phyloP scores from a whole-genome alignment of 2,113 vertebrate species.

The Leuciscus idus region DNA sequence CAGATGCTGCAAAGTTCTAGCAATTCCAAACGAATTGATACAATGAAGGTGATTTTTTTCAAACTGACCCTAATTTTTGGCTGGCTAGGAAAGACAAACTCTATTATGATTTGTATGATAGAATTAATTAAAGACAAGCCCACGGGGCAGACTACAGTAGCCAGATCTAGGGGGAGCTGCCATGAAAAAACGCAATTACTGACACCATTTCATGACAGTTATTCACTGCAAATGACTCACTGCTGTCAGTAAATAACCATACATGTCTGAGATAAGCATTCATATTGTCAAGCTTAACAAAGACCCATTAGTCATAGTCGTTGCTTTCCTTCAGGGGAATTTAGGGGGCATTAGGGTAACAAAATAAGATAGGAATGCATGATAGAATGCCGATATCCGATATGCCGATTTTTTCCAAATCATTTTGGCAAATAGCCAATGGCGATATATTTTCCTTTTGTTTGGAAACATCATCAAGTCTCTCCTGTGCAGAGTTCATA shows the following conservation, averaged over 20 bases:
- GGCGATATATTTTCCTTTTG: too few species aligned
- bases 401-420: too few species aligned
- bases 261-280: slow-evolving; percentile 16
- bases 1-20: background rate
- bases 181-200: slow-evolving; percentile 35
- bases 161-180: slow-evolving; percentile 8
- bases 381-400: too few species aligned
- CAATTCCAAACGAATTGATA: background rate
- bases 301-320: background rate
- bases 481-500: too few species aligned
- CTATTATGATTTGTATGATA: slow-evolving; percentile 13
- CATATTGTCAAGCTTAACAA: background rate
- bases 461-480: too few species aligned
- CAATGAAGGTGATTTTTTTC: background rate
- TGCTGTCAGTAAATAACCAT: background rate
- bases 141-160: slow-evolving; percentile 24
- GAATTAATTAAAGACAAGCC: slow-evolving; percentile 29
- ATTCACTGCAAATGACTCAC: slow-evolving; percentile 2
- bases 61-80: background rate
- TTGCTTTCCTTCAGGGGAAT: background rate
- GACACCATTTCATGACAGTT: slow-evolving; percentile 9
- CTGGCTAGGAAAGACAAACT: background rate
- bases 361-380: too few species aligned
- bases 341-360: background rate
- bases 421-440: too few species aligned